Evolutionary conservation across 2,888 invertebrate genomes (phyloP).

Genomic region (Eulithis prunata): DNA sequence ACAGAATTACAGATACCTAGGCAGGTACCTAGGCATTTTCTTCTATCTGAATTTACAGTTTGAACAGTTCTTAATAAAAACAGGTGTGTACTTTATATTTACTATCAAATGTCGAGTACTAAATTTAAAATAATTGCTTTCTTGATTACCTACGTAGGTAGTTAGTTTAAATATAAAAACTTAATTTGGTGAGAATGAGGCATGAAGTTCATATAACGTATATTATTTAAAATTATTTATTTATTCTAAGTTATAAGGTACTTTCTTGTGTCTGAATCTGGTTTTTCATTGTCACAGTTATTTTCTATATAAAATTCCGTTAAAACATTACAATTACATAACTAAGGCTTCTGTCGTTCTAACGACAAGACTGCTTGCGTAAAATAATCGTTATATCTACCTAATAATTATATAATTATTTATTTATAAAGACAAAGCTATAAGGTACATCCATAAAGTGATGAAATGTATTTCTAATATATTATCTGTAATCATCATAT

Average conservation of each 20-base stretch:
- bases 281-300: too few species aligned
- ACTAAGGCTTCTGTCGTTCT: slow-evolving; percentile 45
- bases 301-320: neutral
- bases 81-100: slow-evolving; percentile 1
- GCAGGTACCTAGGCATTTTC: slow-evolving; percentile 22
- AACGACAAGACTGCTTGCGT: slow-evolving; percentile 69
- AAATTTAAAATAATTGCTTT: slow-evolving; percentile 12
- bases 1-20: slow-evolving; percentile 19
- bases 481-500: slow-evolving; percentile 7
- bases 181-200: too few species aligned
- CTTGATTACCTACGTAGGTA: neutral
- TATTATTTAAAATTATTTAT: too few species aligned
- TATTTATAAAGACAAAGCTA: slow-evolving; percentile 32
- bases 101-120: neutral
- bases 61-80: neutral
- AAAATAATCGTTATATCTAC: slow-evolving; percentile 49
- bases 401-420: slow-evolving; percentile 47
- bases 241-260: too few species aligned
- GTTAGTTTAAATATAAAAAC: too few species aligned
- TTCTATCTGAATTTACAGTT: slow-evolving; percentile 4
- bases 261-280: too few species aligned
- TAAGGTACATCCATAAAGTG: slow-evolving; percentile 25
- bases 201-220: too few species aligned
- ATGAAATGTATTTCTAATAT: slow-evolving; percentile 17
- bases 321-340: slow-evolving; percentile 12